Conservation (phyloP, 2,797 vertebrate genomes). For the Pristis pectinata region DNA sequence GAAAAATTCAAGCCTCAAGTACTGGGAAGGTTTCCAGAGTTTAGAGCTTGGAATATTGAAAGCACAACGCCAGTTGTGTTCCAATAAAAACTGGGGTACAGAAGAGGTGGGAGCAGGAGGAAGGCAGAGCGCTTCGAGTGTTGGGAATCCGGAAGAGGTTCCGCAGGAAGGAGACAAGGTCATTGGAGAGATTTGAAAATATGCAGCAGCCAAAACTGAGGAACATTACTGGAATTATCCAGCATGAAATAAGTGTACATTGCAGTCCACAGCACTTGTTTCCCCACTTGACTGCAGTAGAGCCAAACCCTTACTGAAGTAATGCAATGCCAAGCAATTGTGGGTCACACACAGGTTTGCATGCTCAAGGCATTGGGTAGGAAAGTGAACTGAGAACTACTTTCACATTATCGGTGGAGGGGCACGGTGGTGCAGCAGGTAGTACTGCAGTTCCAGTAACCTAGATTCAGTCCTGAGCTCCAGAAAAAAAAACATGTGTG, state of each 20-base stretch:
- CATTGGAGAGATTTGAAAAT: background rate
- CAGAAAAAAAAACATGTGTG: no score
- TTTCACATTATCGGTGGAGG: background rate
- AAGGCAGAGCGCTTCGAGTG: background rate
- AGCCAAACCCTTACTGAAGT: background rate
- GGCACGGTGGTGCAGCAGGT: no score
- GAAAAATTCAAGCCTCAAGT: no score
- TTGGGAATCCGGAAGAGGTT: no score
- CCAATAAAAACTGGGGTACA: background rate
- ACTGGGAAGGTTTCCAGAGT: background rate
- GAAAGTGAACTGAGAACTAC: background rate
- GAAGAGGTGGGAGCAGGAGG: background rate
- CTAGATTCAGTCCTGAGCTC: no score
- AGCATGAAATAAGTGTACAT: background rate
- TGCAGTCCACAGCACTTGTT: background rate
- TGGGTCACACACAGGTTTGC: background rate
- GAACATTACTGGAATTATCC: background rate
- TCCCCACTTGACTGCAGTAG: background rate
- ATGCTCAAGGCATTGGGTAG: background rate
- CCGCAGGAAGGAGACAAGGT: background rate
- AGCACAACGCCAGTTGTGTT: background rate
- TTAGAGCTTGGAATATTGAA: background rate
- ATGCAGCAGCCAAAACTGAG: background rate
- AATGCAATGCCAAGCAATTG: background rate
- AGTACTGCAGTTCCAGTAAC: no score